Evolutionary conservation across 37 sponge, comb jelly and placozoan species (phyloP), one percentile per base, ranked within the genome.

Genomic region (Petrosia ficiformis): DNA sequence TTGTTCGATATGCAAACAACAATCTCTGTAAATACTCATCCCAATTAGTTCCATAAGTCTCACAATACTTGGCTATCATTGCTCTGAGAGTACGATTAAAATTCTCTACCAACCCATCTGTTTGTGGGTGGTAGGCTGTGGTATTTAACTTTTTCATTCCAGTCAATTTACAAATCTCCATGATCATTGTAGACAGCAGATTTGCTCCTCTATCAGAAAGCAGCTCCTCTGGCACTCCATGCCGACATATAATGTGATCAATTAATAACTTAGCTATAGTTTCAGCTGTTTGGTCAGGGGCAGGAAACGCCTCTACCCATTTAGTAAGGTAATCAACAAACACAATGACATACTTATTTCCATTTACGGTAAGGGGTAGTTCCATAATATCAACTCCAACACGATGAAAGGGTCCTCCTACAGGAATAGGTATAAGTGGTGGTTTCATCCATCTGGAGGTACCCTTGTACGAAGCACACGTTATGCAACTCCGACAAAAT

Each of bases 371-470:
- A 59, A n/a, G 24, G 19, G 77, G 87, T 24, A 80, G 65, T 31
- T 80, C 70, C 25, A 74, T 54, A 21, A 86, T 80, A 61, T 86
- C 86, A 34, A 86, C 71, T 2, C 74, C 80, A 16, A 86, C 76
- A 31, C 48, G 68, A 24, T 80, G 59, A 71, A 86, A 86, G 3
- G 81, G 81, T 29, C 75, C 69, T 2, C 39, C 70, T 21, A 68
- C 79, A 2, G 79, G 76, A 4, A 75, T 75, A 8, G 65, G 65
- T 43, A 59, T 39, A 1, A 75, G 6, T 11, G 39, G 40, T 2
- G 63, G 76, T 8, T 36, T 38, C 6, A 32, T 63, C 36, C 61
- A 19, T 38, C 76, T n/a, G n/a, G 43, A 63, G 6, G 65, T 1
- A 1, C 80, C 72, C 33, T 60, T 36, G 39, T 39, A 21, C 19